A percentile compares a stretch with the other conserved stretches of the same genome.
These are phyloP conservation scores for Columba livia DNA, from an alignment of 2,113 vertebrate species.

Conservation along the genomic window DNA sequence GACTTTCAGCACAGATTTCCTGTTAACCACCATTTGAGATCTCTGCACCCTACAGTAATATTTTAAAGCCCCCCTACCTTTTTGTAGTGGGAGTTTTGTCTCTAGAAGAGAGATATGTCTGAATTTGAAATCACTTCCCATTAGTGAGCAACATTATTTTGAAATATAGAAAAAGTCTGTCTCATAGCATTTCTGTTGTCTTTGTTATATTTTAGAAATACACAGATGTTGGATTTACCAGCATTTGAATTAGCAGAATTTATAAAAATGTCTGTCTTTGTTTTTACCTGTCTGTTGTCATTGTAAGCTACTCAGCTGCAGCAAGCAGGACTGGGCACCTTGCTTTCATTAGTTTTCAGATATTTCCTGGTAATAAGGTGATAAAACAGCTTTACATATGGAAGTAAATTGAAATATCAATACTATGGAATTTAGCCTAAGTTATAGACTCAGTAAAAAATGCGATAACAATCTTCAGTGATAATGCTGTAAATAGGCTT, in stretches of 20 bases:
- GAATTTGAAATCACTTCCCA: background rate
- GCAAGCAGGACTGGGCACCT: background rate
- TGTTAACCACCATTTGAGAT: background rate
- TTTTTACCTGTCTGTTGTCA: background rate
- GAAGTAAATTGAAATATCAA: background rate
- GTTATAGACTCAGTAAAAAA: background rate
- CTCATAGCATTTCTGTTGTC: background rate
- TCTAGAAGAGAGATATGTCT: background rate
- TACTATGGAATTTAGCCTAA: background rate
- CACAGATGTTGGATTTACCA: background rate
- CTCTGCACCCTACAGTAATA: background rate
- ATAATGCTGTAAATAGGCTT: conserved; percentile 1
- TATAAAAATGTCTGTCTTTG: background rate
- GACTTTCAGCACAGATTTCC: background rate
- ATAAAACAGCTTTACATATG: background rate
- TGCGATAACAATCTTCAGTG: background rate
- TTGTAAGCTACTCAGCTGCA: background rate
- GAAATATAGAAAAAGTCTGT: background rate
- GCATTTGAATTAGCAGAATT: background rate
- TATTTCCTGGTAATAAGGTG: background rate
- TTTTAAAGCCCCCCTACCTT: background rate
- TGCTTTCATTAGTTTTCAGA: background rate
- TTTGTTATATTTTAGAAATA: background rate
- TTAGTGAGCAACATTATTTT: background rate
- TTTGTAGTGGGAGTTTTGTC: background rate